These are phyloP conservation scores for Chiloscyllium plagiosum DNA, from an alignment of 2,113 vertebrate species.

Conservation along the genomic window DNA sequence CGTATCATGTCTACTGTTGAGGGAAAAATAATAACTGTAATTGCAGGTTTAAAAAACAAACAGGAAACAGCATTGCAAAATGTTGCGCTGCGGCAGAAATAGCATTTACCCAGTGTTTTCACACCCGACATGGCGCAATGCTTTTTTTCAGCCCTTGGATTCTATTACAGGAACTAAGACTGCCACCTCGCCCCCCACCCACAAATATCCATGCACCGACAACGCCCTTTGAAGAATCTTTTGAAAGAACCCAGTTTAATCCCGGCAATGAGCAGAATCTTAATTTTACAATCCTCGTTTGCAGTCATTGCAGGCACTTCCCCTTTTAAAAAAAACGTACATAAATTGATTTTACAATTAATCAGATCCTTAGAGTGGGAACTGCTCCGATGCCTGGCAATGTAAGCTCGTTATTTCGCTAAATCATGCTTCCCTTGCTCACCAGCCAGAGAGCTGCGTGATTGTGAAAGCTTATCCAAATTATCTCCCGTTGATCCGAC, in stretches of 20 bases:
- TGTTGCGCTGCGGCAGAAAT: background rate
- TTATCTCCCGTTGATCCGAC: background rate
- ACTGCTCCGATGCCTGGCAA: background rate
- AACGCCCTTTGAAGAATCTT: background rate
- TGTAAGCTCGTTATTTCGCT: constrained; percentile 30
- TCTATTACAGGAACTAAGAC: background rate
- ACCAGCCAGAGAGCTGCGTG: background rate
- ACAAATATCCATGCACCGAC: background rate
- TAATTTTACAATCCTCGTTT: background rate
- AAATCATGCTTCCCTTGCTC: constrained; percentile 29
- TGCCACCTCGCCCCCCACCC: background rate
- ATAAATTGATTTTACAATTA: background rate
- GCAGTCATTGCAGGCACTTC: background rate
- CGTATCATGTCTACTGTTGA: background rate
- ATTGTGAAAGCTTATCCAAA: constrained; percentile 22
- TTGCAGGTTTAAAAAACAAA: background rate
- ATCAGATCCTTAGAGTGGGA: background rate
- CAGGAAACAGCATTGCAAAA: background rate
- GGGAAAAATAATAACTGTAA: background rate
- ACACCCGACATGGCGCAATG: constrained; percentile 5
- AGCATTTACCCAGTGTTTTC: background rate
- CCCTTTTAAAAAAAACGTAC: background rate
- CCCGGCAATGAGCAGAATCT: background rate
- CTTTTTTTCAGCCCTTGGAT: background rate
- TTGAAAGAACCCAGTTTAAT: background rate